Evolutionary conservation across 2,888 invertebrate species (phyloP), one percentile per base, ranked within the genome.

Genomic region (Campoplex nolae): DNA sequence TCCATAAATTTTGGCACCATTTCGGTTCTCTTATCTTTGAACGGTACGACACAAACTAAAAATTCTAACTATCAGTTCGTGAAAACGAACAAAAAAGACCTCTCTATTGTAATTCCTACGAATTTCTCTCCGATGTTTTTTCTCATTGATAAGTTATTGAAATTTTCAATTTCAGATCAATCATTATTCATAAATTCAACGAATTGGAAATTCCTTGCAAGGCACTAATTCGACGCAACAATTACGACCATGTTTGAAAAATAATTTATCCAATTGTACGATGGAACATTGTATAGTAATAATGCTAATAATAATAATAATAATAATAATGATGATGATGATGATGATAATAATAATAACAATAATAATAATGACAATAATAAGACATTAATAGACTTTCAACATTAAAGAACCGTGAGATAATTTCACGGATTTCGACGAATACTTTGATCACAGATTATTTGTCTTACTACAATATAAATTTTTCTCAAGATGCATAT

Each of bases 1-100:
- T 83, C 73, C 65, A 86, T 67, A 82, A 67, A 74, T 92, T 93
- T 93, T 93, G 93, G 93, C 93, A 93, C 91, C 89, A 87, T 91
- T 71, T 67, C 65, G 13, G 71, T 45, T 88, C 89, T 89, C 79
- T 76, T n/a, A 38, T 73, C 68, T 84, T 79, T 56, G 51, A 74
- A 77, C 56, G 68, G 48, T 62, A 70, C 42, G 54, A 42, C 51
- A 42, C 51, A 51, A 62, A 42, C 16, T 16, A 56, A 67, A 75
- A 38, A 70, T 38, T 75, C 73, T 74, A 85, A 84, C 71, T 84
- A 62, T 78, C 35, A 48, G 67, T 18, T 78, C 35, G 23, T 48
- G 45, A 54, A 32, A 74, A 65, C 23, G 28, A 81, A 73, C 58
- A 3, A 65, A 42, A 58, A 84, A 67, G 68, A 82, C 51, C 73